Evolutionary conservation across 2,888 invertebrate genomes (phyloP), one percentile per base, ranked within the genome.

Genomic region (Cataglyphis altisquamis): DNA sequence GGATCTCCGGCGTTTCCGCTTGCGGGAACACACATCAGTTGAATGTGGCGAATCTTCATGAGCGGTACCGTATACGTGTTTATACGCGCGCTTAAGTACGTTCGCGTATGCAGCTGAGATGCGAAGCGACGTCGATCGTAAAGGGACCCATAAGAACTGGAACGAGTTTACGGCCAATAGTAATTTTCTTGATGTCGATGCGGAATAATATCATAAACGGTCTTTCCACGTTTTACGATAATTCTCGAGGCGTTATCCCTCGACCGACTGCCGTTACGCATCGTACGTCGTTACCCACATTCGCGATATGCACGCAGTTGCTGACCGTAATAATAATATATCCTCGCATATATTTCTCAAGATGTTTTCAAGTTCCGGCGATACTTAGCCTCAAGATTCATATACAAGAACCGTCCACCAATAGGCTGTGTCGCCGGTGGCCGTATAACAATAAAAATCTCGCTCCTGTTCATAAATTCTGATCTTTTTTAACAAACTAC

Each of bases 201-300:
- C 84, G 86, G 77, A 90, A 89, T 90, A 90, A 92, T 90, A 90
- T 90, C 92, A 82, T 88, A 92, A 91, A 91, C 78, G 75, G 70
- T 36, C 75, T 87, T 89, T 89, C 80, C 85, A 78, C 73, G 80
- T 91, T 91, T 91, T 86, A 89, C 88, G 89, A 88, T 90, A 89
- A 91, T 91, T 89, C 83, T 78, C 88, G n/a, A 57, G 68, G 63
- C 64, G 81, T 82, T 55, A 82, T 77, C 73, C 78, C 45, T 57
- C 52, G 62, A 18, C 25, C 78, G 78, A 25, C 70, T 52, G 74
- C 72, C 84, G 67, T 87, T 87, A 83, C 78, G 18, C 78, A 57
- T 36, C 25, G 21, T 64, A 32, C 41, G 60, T 52, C 67, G 62
- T 73, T 64, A 25, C 55, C n/a, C 52, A 73, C n/a, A 66, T 57